A percentile compares a stretch with the other conserved stretches of the same genome.
Conservation (phyloP, 2,888 invertebrate genomes). For the Embidobia sp. region DNA sequence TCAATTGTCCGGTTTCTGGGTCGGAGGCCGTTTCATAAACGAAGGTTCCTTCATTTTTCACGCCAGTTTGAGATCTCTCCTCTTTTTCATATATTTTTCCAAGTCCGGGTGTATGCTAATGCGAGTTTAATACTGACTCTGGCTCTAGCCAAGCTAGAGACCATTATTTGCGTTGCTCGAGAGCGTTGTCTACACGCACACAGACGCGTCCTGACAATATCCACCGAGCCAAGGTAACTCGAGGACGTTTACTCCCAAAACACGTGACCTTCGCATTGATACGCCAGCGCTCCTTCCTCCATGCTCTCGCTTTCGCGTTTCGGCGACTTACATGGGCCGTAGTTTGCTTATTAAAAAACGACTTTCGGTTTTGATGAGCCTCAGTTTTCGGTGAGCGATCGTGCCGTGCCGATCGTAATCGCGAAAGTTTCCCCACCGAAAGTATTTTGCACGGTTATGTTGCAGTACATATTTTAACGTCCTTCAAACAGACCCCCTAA, state of each 20-base stretch:
- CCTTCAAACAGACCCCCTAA: too few species aligned
- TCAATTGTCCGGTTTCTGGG: too few species aligned
- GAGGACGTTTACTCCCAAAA: conserved; percentile 66
- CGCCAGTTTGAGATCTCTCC: too few species aligned
- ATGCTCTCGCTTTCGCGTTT: conserved; percentile 24
- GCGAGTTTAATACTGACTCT: conserved; percentile 31
- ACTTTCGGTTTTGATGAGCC: neutral
- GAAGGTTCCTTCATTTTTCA: too few species aligned
- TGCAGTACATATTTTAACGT: too few species aligned
- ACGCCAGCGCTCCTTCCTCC: conserved; percentile 14
- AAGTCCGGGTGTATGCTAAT: conserved; percentile 31
- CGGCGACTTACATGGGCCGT: conserved; percentile 7
- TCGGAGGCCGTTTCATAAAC: too few species aligned
- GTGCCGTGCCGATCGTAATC: neutral
- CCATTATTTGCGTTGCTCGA: conserved; percentile 34
- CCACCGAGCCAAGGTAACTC: conserved; percentile 62
- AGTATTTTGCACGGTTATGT: too few species aligned
- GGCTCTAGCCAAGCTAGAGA: conserved; percentile 29
- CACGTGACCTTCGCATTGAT: conserved; percentile 64
- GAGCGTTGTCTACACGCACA: conserved; percentile 34
- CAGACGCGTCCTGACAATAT: conserved; percentile 31
- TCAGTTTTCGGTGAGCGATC: too few species aligned
- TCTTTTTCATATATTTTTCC: too few species aligned
- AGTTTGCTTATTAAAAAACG: conserved; percentile 9
- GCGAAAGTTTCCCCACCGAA: conserved; percentile 38